Evolutionary conservation across 2,113 vertebrate genomes (phyloP).

Genomic region (Callaeas wilsoni): DNA sequence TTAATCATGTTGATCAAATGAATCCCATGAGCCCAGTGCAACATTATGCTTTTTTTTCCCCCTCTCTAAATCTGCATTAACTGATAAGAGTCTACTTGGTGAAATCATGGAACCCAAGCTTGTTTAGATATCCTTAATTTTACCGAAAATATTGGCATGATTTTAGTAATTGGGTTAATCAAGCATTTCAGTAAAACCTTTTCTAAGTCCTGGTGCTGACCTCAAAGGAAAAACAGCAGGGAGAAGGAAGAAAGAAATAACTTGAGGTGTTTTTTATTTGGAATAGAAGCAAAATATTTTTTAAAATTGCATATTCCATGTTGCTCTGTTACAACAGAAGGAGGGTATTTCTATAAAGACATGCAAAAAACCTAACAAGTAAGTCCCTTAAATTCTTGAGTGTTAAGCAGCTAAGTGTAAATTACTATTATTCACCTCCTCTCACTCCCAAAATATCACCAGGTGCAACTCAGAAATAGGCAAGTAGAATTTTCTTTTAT

Average conservation of each 20-base stretch:
- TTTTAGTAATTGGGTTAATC: conserved; percentile 57
- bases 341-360: not conserved
- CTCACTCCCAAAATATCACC: not conserved
- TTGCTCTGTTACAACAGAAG: not conserved
- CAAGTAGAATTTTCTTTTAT: not conserved
- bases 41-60: conserved; percentile 73
- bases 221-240: not conserved
- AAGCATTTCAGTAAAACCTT: conserved; percentile 12
- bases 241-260: not conserved
- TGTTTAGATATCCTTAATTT: conserved; percentile 63
- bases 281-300: not conserved
- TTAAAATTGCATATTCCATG: not conserved
- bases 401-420: conserved; percentile 22
- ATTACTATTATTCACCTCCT: not conserved
- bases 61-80: conserved; percentile 73
- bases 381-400: not conserved
- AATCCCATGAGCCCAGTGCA: conserved; percentile 82
- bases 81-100: conserved; percentile 79
- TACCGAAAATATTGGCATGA: conserved; percentile 46
- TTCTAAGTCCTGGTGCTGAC: not conserved
- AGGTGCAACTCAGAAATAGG: conserved; percentile 34
- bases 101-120: conserved; percentile 54
- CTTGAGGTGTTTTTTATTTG: not conserved
- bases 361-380: not conserved
- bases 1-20: conserved; percentile 89